Evolutionary conservation across 1,140 invertebrate species (phyloP).

Genomic region (Ectropis grisescens): DNA sequence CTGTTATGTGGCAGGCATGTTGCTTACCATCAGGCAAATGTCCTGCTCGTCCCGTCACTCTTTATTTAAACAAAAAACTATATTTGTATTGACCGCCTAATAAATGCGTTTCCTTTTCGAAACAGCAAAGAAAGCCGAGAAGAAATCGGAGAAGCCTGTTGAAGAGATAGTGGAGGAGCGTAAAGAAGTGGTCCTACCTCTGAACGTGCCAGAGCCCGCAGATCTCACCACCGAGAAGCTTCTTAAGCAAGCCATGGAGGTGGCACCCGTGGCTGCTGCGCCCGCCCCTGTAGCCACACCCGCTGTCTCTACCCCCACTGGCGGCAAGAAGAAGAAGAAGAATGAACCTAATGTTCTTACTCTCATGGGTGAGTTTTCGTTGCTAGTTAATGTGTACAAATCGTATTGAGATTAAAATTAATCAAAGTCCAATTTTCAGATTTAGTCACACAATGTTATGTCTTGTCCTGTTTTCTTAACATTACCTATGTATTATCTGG

Average conservation of each 20-base stretch:
- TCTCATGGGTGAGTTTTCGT: constrained; percentile 34
- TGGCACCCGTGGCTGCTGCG: constrained; percentile 14
- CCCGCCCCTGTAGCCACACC: constrained; percentile 10
- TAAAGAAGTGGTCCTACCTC: constrained; percentile 45
- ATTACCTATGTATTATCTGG: no score
- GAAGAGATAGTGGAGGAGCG: constrained; percentile 19
- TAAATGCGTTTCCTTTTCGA: no score
- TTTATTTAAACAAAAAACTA: no score
- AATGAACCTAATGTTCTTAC: constrained; percentile 58
- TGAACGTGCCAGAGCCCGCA: constrained; percentile 51
- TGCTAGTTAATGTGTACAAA: no score
- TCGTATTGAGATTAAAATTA: no score
- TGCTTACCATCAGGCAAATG: no score
- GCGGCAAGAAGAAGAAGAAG: constrained; percentile 64
- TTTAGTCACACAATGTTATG: no score
- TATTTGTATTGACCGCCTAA: no score
- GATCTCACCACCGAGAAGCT: constrained; percentile 64
- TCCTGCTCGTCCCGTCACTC: no score
- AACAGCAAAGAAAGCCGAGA: constrained; percentile 40
- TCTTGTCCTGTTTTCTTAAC: no score
- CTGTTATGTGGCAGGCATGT: no score
- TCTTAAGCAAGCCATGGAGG: constrained; percentile 36
- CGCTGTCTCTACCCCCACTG: constrained; percentile 12
- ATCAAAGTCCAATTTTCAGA: no score
- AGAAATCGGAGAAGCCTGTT: constrained; percentile 19